A percentile compares a stretch with the other conserved stretches of the same genome.
Conservation (phyloP, 2,113 vertebrate genomes). For the Climacteris rufus region DNA sequence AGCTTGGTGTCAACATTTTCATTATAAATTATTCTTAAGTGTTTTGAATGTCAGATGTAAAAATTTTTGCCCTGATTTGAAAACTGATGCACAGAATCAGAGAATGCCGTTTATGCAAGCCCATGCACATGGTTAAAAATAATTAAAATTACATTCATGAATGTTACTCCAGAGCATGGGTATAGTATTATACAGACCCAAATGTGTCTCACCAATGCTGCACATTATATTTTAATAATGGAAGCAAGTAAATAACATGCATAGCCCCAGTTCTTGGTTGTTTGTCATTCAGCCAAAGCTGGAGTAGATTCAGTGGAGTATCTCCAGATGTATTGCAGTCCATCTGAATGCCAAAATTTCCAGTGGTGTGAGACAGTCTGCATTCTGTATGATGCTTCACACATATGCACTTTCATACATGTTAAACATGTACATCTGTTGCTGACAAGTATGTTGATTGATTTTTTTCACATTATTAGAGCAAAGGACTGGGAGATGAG, state of each 20-base stretch:
- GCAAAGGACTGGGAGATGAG: neutral
- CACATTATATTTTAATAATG: neutral
- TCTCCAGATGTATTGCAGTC: neutral
- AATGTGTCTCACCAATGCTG: neutral
- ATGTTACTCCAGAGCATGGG: neutral
- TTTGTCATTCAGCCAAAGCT: neutral
- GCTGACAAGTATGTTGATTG: neutral
- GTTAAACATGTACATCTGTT: neutral
- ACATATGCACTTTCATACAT: neutral
- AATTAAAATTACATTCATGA: neutral
- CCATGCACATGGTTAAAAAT: fast-evolving
- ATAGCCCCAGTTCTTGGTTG: neutral
- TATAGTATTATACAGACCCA: neutral
- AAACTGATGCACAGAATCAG: neutral
- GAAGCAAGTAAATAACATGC: neutral
- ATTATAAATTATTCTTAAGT: neutral
- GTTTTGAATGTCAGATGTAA: neutral
- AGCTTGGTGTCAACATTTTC: neutral
- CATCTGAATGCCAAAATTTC: neutral
- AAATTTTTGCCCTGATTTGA: neutral
- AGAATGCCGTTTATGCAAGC: neutral
- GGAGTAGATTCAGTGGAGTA: neutral
- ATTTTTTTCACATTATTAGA: neutral
- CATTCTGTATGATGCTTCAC: neutral
- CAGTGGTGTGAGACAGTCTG: neutral